A percentile compares a stretch with the other conserved stretches of the same genome.
Evolutionary conservation across 2,888 invertebrate species (phyloP).

Genomic region (Hirtodrosophila trivittata): DNA sequence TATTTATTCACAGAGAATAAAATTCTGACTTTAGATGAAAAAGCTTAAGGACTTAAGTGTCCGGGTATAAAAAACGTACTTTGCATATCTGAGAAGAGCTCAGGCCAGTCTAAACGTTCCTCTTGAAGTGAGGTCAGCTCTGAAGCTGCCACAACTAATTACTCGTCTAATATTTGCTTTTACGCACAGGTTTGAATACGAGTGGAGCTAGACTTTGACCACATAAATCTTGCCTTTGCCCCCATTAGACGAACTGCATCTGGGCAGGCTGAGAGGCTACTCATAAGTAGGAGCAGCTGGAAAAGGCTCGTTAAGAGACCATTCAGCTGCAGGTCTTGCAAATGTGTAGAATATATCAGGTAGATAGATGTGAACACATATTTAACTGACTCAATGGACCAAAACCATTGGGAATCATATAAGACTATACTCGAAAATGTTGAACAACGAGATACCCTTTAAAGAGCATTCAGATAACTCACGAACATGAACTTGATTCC

Average conservation of each 20-base stretch:
- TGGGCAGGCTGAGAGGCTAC: conserved; percentile 1
- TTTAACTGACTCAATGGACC: too few relatives aligned
- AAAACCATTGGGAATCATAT: too few relatives aligned
- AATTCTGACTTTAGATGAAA: conserved; percentile 1
- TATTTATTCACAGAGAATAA: neutral
- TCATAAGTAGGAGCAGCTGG: neutral
- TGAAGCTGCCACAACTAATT: conserved; percentile 53
- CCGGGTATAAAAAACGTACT: conserved; percentile 11
- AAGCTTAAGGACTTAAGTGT: conserved; percentile 5
- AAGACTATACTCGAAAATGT: too few relatives aligned
- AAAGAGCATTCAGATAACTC: too few relatives aligned
- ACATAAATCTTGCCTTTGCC: conserved; percentile 44
- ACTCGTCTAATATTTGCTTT: conserved; percentile 63
- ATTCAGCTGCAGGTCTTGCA: conserved; percentile 33
- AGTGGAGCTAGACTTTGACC: conserved; percentile 26
- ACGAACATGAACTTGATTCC: too few relatives aligned
- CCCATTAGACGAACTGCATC: conserved; percentile 38
- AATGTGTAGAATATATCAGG: neutral
- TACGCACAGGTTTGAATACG: conserved; percentile 9
- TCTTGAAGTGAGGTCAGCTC: neutral
- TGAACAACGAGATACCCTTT: conserved; percentile 35
- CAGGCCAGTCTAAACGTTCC: conserved; percentile 1
- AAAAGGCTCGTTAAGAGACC: conserved; percentile 33
- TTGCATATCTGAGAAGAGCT: conserved; percentile 9
- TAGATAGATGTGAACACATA: conserved; percentile 24